Base-by-base conservation (phyloP, 2,888 invertebrate species). In the Parnassius smintheus region DNA sequence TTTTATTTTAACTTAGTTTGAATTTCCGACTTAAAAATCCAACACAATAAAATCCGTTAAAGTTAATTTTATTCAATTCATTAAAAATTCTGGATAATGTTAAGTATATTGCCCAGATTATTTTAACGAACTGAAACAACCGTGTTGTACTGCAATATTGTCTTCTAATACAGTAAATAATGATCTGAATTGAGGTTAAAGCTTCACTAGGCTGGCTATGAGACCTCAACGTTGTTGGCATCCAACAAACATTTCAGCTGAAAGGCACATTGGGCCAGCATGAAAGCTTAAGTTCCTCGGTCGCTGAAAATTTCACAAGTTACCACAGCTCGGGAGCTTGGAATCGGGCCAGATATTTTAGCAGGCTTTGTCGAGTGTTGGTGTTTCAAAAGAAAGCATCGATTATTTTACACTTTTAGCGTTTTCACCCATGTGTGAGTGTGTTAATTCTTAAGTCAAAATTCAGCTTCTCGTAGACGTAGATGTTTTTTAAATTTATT, bases 311-410 rank as follows among this genome's bases (percentile, higher is more conserved):
- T 66, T 70, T 70, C 66, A 65, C 69, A 68, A 70, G 65, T 68
- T 62, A 63, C 71, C 71, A 59, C 65, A 50, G 56, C 52, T 3
- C n/a, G 45, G 25, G 45, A n/a, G 22, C 41, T 66, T 80, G 80
- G 80, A 73, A 25, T n/a, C 8, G 25, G 10, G 74, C 80, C 80
- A 78, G 71, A 45, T 42, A 51, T 57, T 55, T 55, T 56, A 59
- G 35, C 50, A 22, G 35, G 18, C 13, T 49, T 13, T 13, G 49
- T 49, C 49, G 18, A 13, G 54, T 49, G 22, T 58, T 13, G 18
- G 35, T 42, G 54, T 25, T 55, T 63, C 18, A 45, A 46, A 59
- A 60, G 52, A 56, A 52, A 56, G 60, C 56, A 59, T 60, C 52
- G 64, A 46, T 45, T 57, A 62, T 64, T 64, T 64, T 44, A 52